Percentiles rank a stretch among this genome's conserved stretches.
Evolutionary conservation across 2,797 vertebrate genomes (phyloP).

Genomic region (Tokudaia tokunoshimensis): DNA sequence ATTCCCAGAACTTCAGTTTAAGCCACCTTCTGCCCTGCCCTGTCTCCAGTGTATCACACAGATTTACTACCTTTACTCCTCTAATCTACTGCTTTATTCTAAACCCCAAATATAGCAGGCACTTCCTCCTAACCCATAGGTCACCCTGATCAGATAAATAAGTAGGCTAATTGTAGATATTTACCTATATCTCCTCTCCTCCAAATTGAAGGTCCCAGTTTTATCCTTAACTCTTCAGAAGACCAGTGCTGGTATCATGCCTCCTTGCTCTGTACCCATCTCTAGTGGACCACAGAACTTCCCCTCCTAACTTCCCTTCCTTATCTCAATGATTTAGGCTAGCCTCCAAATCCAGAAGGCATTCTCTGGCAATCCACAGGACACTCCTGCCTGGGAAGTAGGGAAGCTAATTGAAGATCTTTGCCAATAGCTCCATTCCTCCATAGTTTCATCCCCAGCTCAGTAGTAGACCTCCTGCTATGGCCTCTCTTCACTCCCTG

Average conservation of each 20-base stretch:
- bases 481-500: too few species aligned
- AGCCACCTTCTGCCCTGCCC: background rate
- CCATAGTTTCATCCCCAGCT: background rate
- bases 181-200: background rate
- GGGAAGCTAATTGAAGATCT: background rate
- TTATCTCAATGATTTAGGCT: background rate
- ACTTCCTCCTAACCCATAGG: background rate
- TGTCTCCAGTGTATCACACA: too few species aligned
- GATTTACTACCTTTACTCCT: background rate
- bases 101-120: too few species aligned
- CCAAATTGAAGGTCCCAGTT: background rate
- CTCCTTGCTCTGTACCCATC: background rate
- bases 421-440: background rate
- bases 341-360: background rate
- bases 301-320: too few species aligned
- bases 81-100: background rate
- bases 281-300: too few species aligned
- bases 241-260: background rate
- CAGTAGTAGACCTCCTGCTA: background rate
- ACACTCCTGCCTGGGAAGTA: background rate
- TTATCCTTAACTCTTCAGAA: background rate
- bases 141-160: background rate
- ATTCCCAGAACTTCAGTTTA: background rate
- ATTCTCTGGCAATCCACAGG: background rate
- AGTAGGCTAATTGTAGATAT: background rate